phyloP scores from a whole-genome alignment of 2,113 vertebrate genomes.

The Phodopus roborovskii region DNA sequence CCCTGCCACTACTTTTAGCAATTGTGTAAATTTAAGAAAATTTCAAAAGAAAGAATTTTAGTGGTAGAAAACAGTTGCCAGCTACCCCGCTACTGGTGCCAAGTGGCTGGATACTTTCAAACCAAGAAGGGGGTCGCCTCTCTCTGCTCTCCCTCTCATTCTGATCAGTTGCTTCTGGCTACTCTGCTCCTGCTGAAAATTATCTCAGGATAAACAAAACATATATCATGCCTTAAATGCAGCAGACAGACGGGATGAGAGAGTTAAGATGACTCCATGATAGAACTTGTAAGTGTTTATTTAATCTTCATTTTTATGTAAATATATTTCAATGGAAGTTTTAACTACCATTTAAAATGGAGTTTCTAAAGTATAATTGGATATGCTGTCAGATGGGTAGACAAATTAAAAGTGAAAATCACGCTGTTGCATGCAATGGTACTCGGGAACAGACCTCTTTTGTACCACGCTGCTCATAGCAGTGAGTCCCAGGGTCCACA shows the following conservation, averaged over 20 bases:
- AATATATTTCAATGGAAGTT: constrained; percentile 82
- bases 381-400: constrained; percentile 84
- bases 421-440: constrained; percentile 73
- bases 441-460: constrained; percentile 80
- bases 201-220: constrained; percentile 78
- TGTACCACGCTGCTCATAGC: constrained; percentile 78
- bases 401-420: constrained; percentile 88
- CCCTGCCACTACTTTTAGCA: constrained; percentile 39
- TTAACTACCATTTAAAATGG: constrained; percentile 85
- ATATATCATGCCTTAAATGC: constrained; percentile 72
- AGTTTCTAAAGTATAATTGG: constrained; percentile 88
- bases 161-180: constrained; percentile 65
- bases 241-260: constrained; percentile 73
- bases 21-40: constrained; percentile 56
- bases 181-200: constrained; percentile 69
- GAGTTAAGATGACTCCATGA: constrained; percentile 84
- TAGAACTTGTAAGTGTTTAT: constrained; percentile 86
- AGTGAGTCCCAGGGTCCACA: constrained; percentile 78
- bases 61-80: background rate
- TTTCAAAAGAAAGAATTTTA: constrained; percentile 16
- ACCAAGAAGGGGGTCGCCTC: constrained; percentile 51
- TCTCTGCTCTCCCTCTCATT: constrained; percentile 73
- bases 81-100: constrained; percentile 57
- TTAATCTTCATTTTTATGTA: constrained; percentile 87
- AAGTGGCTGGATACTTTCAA: constrained; percentile 75